A percentile compares a stretch with the other conserved stretches of the same genome.
Conservation (phyloP, 2,797 vertebrate species). For the Scleropages formosus region DNA sequence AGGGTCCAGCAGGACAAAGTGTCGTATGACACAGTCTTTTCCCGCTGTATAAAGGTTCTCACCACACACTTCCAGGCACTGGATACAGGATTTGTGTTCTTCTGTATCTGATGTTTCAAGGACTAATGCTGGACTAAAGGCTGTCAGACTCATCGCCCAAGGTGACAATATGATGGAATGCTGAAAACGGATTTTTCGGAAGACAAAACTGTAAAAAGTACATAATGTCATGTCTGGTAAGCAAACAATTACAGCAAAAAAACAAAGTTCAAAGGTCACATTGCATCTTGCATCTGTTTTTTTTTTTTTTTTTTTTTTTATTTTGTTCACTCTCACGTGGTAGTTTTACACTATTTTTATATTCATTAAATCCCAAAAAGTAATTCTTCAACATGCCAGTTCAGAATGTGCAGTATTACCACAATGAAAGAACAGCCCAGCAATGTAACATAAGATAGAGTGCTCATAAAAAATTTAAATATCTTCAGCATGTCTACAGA, state of each 20-base stretch:
- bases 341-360: no score
- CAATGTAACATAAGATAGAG: neutral
- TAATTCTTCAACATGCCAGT: no score
- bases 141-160: constrained; percentile 52
- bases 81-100: constrained; percentile 57
- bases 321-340: no score
- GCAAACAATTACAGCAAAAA: neutral
- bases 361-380: no score
- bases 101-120: constrained; percentile 58
- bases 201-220: neutral
- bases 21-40: constrained; percentile 57
- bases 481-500: no score
- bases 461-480: no score
- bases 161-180: neutral
- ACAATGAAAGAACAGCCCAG: neutral
- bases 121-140: constrained; percentile 52
- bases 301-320: no score
- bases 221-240: neutral
- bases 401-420: no score
- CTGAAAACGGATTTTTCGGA: neutral
- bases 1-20: constrained; percentile 44
- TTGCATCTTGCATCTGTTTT: no score
- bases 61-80: constrained; percentile 58
- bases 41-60: constrained; percentile 61
- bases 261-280: no score